Conservation (phyloP, 1,140 invertebrate genomes). For the Nasonia vitripennis region DNA sequence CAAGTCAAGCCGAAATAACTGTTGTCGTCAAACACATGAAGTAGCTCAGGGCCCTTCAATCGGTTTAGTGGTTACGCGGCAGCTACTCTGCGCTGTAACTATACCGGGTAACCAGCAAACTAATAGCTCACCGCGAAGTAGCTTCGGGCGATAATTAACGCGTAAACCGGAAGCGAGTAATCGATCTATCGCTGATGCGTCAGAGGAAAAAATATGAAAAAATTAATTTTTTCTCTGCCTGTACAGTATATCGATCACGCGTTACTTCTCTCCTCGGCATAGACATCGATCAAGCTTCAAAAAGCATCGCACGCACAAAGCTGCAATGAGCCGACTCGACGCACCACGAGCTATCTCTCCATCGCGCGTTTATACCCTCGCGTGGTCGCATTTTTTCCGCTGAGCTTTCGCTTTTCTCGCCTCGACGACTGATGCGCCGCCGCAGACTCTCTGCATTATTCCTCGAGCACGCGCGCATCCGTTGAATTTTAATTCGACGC, state of each 20-base stretch:
- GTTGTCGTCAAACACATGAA: not conserved
- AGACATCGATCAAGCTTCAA: no score
- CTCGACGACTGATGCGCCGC: not conserved
- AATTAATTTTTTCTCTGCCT: no score
- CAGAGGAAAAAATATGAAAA: no score
- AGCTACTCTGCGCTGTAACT: no score
- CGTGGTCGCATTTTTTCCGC: not conserved
- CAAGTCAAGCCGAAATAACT: not conserved
- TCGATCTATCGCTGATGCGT: no score
- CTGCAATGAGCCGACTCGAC: not conserved
- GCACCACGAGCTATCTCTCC: not conserved
- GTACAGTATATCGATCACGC: no score
- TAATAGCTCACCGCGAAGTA: no score
- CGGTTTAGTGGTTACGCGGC: not conserved
- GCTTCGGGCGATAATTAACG: no score
- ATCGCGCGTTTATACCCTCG: not conserved
- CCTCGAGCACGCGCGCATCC: not conserved
- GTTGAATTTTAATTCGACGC: slow-evolving; percentile 42
- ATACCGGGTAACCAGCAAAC: no score
- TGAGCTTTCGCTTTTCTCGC: slow-evolving; percentile 23
- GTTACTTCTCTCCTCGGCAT: no score
- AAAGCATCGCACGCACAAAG: no score
- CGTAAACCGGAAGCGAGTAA: no score
- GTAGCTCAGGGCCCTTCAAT: not conserved
- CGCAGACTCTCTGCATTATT: slow-evolving; percentile 39